These are phyloP conservation scores for Synanceia verrucosa DNA, from an alignment of 2,797 vertebrate genomes.

Conservation along the genomic window DNA sequence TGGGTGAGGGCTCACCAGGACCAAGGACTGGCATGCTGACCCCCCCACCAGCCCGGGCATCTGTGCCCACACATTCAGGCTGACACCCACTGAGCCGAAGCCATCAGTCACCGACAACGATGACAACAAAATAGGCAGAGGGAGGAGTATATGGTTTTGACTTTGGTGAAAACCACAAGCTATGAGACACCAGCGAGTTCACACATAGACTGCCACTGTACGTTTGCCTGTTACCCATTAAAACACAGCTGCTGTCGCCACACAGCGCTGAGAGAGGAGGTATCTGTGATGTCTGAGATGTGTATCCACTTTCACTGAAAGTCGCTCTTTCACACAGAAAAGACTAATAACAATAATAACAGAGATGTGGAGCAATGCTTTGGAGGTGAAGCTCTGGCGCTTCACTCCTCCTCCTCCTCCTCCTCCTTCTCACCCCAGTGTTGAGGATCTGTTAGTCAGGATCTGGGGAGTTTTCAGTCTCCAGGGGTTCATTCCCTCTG, in stretches of 20 bases:
- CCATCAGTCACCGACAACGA: slow-evolving; percentile 48
- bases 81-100: slow-evolving; percentile 46
- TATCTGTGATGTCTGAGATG: slow-evolving; percentile 8
- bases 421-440: slow-evolving; percentile 63
- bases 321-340: slow-evolving; percentile 29
- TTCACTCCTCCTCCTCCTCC: slow-evolving; percentile 20
- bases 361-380: slow-evolving; percentile 30
- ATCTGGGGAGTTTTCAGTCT: slow-evolving; percentile 75
- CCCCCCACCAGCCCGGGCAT: slow-evolving; percentile 47
- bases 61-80: slow-evolving; percentile 53
- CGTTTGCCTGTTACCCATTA: slow-evolving; percentile 65
- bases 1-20: slow-evolving; percentile 40
- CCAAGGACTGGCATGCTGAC: slow-evolving; percentile 49
- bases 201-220: slow-evolving; percentile 66
- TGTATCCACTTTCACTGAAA: slow-evolving; percentile 20
- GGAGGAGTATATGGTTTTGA: slow-evolving; percentile 46
- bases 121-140: slow-evolving; percentile 50
- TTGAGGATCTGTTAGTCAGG: slow-evolving; percentile 69
- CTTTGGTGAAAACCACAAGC: slow-evolving; percentile 63
- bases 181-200: slow-evolving; percentile 48
- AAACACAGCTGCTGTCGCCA: slow-evolving; percentile 58
- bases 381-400: slow-evolving; percentile 43
- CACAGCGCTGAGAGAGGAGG: slow-evolving; percentile 5
- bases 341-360: slow-evolving; percentile 43
- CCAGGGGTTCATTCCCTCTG: slow-evolving; percentile 77